Evolutionary conservation across 1,140 invertebrate genomes (phyloP).

Genomic region (Rhopalosiphum padi): DNA sequence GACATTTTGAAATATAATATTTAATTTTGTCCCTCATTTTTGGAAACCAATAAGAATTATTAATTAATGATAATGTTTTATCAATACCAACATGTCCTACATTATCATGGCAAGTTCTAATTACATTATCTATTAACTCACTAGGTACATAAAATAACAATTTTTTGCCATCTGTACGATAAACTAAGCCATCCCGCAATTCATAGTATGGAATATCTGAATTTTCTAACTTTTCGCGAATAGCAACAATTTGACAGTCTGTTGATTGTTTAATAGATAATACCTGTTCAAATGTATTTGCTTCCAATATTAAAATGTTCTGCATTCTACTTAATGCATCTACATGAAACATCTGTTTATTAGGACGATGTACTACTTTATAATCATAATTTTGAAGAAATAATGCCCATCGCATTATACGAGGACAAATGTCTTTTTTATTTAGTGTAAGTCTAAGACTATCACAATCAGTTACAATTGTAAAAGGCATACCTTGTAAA

Average conservation of each 20-base stretch:
- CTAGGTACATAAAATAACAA: neutral
- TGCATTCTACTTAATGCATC: slow-evolving; percentile 30
- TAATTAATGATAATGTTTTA: slow-evolving; percentile 9
- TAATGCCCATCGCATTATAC: neutral
- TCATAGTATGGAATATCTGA: too few relatives aligned
- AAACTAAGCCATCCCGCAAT: slow-evolving; percentile 15
- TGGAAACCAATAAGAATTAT: slow-evolving; percentile 29
- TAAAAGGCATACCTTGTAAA: neutral
- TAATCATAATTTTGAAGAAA: slow-evolving; percentile 26
- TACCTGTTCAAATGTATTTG: neutral
- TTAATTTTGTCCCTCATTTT: slow-evolving; percentile 22
- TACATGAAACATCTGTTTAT: slow-evolving; percentile 32
- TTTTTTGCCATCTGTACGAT: neutral
- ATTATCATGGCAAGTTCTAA: slow-evolving; percentile 31
- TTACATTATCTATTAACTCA: slow-evolving; percentile 20
- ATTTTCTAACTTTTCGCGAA: neutral
- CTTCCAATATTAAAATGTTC: neutral
- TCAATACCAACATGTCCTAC: slow-evolving; percentile 15
- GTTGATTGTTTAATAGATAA: neutral
- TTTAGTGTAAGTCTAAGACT: neutral
- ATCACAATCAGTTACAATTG: slow-evolving; percentile 16
- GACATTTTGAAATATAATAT: slow-evolving; percentile 22
- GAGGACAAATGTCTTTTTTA: slow-evolving; percentile 25
- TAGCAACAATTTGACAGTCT: neutral
- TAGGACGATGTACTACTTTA: slow-evolving; percentile 18